Conservation (phyloP, 2,113 vertebrate species). For the Oncorhynchus masou region DNA sequence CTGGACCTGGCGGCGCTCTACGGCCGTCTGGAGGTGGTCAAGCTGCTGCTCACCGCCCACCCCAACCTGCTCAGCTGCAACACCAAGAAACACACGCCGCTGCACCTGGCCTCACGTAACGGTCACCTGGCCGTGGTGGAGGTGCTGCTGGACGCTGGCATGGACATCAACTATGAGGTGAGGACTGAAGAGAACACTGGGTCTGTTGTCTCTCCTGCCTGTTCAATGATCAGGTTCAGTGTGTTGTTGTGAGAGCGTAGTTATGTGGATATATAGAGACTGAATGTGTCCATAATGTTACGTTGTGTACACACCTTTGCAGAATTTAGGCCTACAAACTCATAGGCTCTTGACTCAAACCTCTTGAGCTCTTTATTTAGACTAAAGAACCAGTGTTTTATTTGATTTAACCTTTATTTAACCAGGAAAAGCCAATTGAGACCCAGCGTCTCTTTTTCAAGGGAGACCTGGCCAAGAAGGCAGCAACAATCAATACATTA, state of each 20-base stretch:
- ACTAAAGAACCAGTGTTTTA: too few relatives aligned
- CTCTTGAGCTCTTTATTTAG: too few relatives aligned
- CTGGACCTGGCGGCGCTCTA: constrained; percentile 94
- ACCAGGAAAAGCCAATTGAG: too few relatives aligned
- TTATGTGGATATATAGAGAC: background rate
- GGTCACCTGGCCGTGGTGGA: constrained; percentile 90
- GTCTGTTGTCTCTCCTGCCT: background rate
- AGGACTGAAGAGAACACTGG: background rate
- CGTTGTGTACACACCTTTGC: too few relatives aligned
- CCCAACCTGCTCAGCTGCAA: constrained; percentile 94
- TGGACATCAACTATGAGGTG: constrained; percentile 98
- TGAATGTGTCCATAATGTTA: background rate
- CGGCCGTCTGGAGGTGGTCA: constrained; percentile 95
- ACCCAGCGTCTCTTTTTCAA: too few relatives aligned
- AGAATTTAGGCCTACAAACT: constrained; percentile 4
- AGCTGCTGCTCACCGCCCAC: constrained; percentile 91
- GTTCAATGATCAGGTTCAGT: background rate
- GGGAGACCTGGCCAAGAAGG: too few relatives aligned
- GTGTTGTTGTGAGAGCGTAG: background rate
- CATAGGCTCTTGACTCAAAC: too few relatives aligned
- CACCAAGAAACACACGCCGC: constrained; percentile 92
- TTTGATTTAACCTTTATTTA: too few relatives aligned
- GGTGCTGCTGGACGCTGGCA: constrained; percentile 89
- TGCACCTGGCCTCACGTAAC: constrained; percentile 92
- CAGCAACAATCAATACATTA: too few relatives aligned